Percentiles rank a stretch among this genome's conserved stretches.
phyloP scores from a whole-genome alignment of 2,113 vertebrate genomes.

The Aptenodytes forsteri region DNA sequence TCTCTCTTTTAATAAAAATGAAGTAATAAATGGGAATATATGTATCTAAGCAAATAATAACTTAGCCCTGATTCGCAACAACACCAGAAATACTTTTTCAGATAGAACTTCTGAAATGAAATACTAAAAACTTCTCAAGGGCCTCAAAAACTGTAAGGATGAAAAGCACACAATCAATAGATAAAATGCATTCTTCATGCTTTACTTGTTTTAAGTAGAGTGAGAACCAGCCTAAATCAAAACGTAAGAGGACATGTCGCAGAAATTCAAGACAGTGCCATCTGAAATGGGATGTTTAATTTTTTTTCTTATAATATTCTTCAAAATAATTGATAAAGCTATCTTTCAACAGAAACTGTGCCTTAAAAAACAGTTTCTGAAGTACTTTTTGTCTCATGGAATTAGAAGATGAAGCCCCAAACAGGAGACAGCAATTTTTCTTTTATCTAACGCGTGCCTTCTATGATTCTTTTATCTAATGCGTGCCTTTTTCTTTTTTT shows the following conservation, averaged over 20 bases:
- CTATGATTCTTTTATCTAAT: neutral
- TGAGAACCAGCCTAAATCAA: neutral
- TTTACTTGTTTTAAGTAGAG: neutral
- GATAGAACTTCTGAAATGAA: neutral
- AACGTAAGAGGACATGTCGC: accelerated
- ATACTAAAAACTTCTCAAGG: neutral
- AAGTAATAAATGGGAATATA: neutral
- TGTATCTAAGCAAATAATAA: neutral
- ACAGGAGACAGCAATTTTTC: neutral
- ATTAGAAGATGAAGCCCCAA: neutral
- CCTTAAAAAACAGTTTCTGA: neutral
- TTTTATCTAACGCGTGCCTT: accelerated
- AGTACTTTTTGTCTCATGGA: neutral
- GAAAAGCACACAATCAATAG: neutral
- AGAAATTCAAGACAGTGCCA: neutral
- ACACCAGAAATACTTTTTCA: neutral
- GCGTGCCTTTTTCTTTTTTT: neutral
- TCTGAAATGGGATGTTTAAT: neutral
- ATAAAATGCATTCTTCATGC: neutral
- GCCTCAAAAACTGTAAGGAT: neutral
- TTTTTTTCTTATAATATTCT: neutral
- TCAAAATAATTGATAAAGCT: neutral
- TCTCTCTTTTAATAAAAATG: neutral
- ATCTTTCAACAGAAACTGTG: neutral
- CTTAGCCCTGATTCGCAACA: neutral